Percentiles rank a stretch among this genome's conserved stretches.
These are phyloP conservation scores for Columba guinea DNA, from an alignment of 2,797 vertebrate species.

Conservation along the genomic window DNA sequence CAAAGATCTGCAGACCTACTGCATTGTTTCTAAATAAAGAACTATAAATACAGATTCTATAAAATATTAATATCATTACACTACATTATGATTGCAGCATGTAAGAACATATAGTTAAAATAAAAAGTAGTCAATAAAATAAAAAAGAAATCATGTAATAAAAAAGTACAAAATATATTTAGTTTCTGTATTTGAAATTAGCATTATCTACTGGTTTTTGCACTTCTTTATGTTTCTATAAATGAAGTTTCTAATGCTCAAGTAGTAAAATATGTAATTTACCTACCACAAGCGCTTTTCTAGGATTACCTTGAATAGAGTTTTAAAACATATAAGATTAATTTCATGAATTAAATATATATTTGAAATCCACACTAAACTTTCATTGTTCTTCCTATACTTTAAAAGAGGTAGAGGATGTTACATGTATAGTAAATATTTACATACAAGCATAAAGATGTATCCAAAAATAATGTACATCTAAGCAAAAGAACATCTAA, in stretches of 20 bases:
- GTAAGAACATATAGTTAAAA: constrained; percentile 80
- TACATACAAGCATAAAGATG: neutral
- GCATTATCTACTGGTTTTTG: constrained; percentile 77
- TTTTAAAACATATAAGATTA: constrained; percentile 72
- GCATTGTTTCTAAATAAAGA: constrained; percentile 98
- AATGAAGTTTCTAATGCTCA: constrained; percentile 68
- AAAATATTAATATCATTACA: constrained; percentile 91
- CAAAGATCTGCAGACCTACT: constrained; percentile 97
- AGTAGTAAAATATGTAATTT: constrained; percentile 76
- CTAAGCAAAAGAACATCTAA: neutral
- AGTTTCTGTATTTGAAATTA: constrained; percentile 77
- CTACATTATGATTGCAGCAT: constrained; percentile 68
- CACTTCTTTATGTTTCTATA: constrained; percentile 76
- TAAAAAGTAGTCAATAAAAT: constrained; percentile 80
- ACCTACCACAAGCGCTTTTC: constrained; percentile 72
- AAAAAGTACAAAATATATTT: constrained; percentile 77
- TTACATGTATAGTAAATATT: neutral
- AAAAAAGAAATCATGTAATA: constrained; percentile 77
- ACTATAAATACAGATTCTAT: constrained; percentile 96
- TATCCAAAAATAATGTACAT: neutral
- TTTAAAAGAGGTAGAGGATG: constrained; percentile 25
- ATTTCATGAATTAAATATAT: constrained; percentile 74
- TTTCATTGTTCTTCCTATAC: constrained; percentile 50
- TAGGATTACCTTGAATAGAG: constrained; percentile 66
- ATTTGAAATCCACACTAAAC: constrained; percentile 61